Conservation (phyloP, 2,797 vertebrate genomes). For the Hirundo rustica region DNA sequence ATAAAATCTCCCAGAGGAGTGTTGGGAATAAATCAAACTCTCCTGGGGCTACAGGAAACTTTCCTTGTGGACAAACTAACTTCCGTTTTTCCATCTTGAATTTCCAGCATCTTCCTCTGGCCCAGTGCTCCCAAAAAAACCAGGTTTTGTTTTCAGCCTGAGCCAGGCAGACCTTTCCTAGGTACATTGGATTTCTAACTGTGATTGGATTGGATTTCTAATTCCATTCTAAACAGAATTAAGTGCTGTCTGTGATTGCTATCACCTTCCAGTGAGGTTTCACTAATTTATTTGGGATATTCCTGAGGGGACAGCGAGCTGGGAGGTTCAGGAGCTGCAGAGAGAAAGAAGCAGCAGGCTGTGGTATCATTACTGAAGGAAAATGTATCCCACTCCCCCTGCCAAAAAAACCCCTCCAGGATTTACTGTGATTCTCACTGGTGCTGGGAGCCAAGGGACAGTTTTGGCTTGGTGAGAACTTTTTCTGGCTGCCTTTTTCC, state of each 20-base stretch:
- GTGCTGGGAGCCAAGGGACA: constrained; percentile 1
- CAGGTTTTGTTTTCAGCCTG: background rate
- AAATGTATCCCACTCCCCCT: background rate
- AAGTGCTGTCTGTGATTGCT: background rate
- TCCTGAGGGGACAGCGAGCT: background rate
- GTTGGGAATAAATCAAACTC: background rate
- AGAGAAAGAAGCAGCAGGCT: background rate
- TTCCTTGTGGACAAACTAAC: background rate
- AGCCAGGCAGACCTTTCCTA: background rate
- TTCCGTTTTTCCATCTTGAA: background rate
- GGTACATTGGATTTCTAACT: background rate
- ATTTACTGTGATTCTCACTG: background rate
- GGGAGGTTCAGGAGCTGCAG: constrained; percentile 10
- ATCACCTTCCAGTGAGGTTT: constrained; percentile 19
- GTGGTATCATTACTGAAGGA: constrained; percentile 10
- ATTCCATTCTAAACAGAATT: background rate
- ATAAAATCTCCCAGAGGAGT: background rate
- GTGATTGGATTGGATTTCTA: background rate
- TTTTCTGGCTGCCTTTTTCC: constrained; percentile 25
- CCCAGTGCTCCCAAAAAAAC: background rate
- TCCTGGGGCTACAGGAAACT: background rate
- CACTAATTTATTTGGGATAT: constrained; percentile 9
- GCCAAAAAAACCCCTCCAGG: background rate
- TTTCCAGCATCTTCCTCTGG: background rate
- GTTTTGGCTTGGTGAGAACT: constrained; percentile 10